A percentile compares a stretch with the other conserved stretches of the same genome.
Conservation (phyloP, 1,140 invertebrate genomes). For the Tyrophagus putrescentiae region DNA sequence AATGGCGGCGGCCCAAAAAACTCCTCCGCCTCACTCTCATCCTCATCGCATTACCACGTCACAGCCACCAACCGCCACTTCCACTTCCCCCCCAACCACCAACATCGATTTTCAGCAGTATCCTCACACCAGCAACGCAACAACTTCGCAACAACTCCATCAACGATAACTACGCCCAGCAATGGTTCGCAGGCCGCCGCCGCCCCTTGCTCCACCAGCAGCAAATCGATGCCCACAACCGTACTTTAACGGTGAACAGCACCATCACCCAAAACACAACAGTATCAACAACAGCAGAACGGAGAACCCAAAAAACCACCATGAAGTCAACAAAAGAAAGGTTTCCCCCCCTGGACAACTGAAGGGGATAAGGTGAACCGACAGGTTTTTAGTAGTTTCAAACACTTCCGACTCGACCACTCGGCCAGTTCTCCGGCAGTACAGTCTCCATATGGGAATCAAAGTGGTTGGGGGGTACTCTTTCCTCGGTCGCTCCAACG, state of each 20-base stretch:
- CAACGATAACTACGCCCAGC: no score
- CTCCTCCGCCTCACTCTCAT: no score
- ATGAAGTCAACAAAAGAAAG: background rate
- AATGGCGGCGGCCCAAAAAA: background rate
- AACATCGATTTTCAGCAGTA: background rate
- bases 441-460: no score
- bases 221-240: background rate
- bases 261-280: background rate
- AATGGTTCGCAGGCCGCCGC: no score
- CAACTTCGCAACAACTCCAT: background rate
- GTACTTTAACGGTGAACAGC: background rate
- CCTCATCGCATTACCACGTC: background rate
- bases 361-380: constrained; percentile 40
- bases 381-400: constrained; percentile 42
- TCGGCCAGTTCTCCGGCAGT: no score
- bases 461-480: no score
- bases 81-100: background rate
- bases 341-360: background rate
- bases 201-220: background rate
- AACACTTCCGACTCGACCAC: no score
- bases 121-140: constrained; percentile 7
- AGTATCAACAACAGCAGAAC: background rate
- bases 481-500: no score
- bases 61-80: background rate
- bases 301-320: background rate